phyloP scores from a whole-genome alignment of 2,888 invertebrate genomes.

The Ectropis crepuscularia region DNA sequence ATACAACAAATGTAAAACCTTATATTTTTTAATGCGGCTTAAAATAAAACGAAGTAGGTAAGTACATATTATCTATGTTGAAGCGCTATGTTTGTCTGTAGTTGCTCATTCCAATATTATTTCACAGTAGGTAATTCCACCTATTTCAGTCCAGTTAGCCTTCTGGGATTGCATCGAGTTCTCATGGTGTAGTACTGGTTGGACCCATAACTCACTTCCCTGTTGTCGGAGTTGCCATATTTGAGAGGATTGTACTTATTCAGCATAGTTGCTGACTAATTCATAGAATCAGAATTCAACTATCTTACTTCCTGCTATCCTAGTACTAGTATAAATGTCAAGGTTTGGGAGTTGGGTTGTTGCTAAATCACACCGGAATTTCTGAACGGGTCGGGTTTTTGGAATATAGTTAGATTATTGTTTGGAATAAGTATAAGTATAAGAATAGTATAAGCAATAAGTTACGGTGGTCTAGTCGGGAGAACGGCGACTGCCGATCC shows the following conservation, averaged over 20 bases:
- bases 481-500: too few species aligned
- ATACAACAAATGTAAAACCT: too few species aligned
- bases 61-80: background rate
- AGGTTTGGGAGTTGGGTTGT: too few species aligned
- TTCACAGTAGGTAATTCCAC: background rate
- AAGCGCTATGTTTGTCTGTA: background rate
- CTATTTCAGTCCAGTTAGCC: slow-evolving; percentile 14
- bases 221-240: slow-evolving; percentile 17
- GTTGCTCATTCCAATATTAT: background rate
- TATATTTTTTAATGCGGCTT: too few species aligned
- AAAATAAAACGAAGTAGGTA: background rate
- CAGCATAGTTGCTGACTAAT: background rate
- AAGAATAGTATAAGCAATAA: too few species aligned
- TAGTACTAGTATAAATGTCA: too few species aligned
- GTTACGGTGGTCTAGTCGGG: too few species aligned
- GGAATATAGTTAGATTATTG: too few species aligned
- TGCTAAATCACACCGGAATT: too few species aligned
- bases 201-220: slow-evolving; percentile 23
- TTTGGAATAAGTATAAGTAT: too few species aligned
- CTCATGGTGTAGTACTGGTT: slow-evolving; percentile 16
- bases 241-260: background rate
- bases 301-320: too few species aligned
- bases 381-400: too few species aligned
- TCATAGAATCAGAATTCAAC: background rate
- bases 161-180: slow-evolving; percentile 14